Evolutionary conservation across 2,113 vertebrate species (phyloP), one percentile per base, ranked within the genome.

Genomic region (Forbesichthys papilliferus): DNA sequence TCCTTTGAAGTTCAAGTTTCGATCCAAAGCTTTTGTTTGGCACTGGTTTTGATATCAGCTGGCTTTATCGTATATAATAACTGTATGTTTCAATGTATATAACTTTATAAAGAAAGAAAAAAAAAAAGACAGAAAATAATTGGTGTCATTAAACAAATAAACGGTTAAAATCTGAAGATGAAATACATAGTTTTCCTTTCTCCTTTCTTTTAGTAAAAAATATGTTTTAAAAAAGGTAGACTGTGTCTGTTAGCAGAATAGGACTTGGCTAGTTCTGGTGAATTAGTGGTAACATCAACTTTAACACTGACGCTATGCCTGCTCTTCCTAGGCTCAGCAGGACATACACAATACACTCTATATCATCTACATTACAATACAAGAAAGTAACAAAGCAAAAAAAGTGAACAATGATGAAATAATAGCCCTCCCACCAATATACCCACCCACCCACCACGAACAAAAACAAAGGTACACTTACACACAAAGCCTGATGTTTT

Each of bases 1-100:
- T 84, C 73, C 68, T 76, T 76, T 84, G 74, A 72, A 80, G 74
- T 92, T 92, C 89, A 92, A 92, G 91, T 92, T 91, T 92, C 74
- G 36, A 81, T 89, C 88, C 88, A 91, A 89, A 91, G 84, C 75
- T 86, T 89, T 89, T 82, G 84, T 94, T 91, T 93, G 85, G 86
- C 86, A 91, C 91, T 82, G 76, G 61, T 73, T 88, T 85, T 85
- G 84, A 85, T 79, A 87, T 84, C 82, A 88, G 75, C 83, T 88
- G 88, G 72, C 78, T 88, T 84, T 60, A 66, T 84, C 57, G 48
- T 33, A 20, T 11, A 20, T 34, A 58, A 33, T 58, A 33, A 34
- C 9, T 52, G 49, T 4, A 36, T 58, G 12, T 60, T 74, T 71
- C 66, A 73, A 69, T 60, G 64, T 74, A 81, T 71, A 83, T 71